These are phyloP conservation scores for Caradrina kadenii DNA, from an alignment of 2,888 invertebrate species.

Conservation along the genomic window DNA sequence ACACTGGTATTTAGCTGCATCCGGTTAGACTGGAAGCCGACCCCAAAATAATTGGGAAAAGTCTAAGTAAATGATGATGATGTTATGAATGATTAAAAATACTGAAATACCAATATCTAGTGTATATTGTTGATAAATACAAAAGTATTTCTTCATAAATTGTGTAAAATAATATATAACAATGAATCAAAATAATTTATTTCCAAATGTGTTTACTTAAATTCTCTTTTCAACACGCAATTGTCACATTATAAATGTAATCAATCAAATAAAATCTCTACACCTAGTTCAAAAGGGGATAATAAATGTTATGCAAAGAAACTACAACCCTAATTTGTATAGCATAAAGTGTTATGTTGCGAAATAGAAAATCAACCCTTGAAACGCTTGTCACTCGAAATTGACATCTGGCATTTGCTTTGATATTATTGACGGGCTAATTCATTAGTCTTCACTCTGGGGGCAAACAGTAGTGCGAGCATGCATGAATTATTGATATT, in stretches of 20 bases:
- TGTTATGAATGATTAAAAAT: too few relatives aligned
- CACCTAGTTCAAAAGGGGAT: slow-evolving; percentile 57
- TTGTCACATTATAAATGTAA: slow-evolving; percentile 79
- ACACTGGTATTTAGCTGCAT: too few relatives aligned
- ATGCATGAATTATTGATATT: slow-evolving; percentile 24
- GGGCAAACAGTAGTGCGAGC: slow-evolving; percentile 61
- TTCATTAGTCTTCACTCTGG: slow-evolving; percentile 77
- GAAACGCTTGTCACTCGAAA: slow-evolving; percentile 78
- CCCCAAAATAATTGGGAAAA: too few relatives aligned
- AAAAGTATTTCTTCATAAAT: neutral
- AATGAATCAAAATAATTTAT: slow-evolving; percentile 9
- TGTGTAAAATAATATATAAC: slow-evolving; percentile 9
- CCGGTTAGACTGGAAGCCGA: too few relatives aligned
- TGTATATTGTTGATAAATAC: too few relatives aligned
- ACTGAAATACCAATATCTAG: too few relatives aligned
- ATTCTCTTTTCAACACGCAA: slow-evolving; percentile 71
- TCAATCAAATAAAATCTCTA: slow-evolving; percentile 78
- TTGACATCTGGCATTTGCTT: slow-evolving; percentile 85
- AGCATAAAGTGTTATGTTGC: slow-evolving; percentile 51
- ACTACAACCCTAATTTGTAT: slow-evolving; percentile 52
- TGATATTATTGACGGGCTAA: slow-evolving; percentile 85
- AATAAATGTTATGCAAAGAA: slow-evolving; percentile 38
- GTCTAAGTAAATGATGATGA: too few relatives aligned
- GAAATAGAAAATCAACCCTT: slow-evolving; percentile 67
- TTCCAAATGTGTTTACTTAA: slow-evolving; percentile 24